Evolutionary conservation across 2,797 vertebrate genomes (phyloP).

Genomic region (Clarias pachynema): DNA sequence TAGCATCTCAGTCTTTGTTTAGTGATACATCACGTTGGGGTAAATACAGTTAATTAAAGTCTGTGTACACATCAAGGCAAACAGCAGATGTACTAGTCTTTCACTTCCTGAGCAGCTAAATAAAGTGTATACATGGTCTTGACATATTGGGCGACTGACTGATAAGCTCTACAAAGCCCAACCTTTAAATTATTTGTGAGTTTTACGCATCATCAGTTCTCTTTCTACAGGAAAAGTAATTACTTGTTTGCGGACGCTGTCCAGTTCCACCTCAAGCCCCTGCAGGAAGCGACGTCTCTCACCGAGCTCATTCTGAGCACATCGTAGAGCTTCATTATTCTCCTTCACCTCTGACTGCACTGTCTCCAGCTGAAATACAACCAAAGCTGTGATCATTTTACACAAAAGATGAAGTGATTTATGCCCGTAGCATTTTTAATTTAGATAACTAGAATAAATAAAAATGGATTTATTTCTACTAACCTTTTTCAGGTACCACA

Average conservation of each 20-base stretch:
- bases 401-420: background rate
- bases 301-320: conserved; percentile 73
- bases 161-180: background rate
- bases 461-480: conserved; percentile 28
- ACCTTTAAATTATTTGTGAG: background rate
- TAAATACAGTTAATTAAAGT: conserved; percentile 38
- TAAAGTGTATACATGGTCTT: conserved; percentile 22
- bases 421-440: background rate
- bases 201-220: background rate
- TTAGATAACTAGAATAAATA: background rate
- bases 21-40: conserved; percentile 23
- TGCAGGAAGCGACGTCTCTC: conserved; percentile 79
- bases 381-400: conserved; percentile 2
- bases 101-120: conserved; percentile 39
- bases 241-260: conserved; percentile 79
- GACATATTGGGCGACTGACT: conserved; percentile 22
- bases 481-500: conserved; percentile 82
- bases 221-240: background rate
- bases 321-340: conserved; percentile 75
- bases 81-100: conserved; percentile 38
- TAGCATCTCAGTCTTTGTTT: conserved; percentile 6
- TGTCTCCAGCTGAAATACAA: conserved; percentile 68
- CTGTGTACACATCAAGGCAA: conserved; percentile 34
- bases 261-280: conserved; percentile 77
- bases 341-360: conserved; percentile 78